A percentile compares a stretch with the other conserved stretches of the same genome.
These are phyloP conservation scores for Latrodectus geometricus DNA, from an alignment of 1,140 invertebrate genomes.

Conservation along the genomic window DNA sequence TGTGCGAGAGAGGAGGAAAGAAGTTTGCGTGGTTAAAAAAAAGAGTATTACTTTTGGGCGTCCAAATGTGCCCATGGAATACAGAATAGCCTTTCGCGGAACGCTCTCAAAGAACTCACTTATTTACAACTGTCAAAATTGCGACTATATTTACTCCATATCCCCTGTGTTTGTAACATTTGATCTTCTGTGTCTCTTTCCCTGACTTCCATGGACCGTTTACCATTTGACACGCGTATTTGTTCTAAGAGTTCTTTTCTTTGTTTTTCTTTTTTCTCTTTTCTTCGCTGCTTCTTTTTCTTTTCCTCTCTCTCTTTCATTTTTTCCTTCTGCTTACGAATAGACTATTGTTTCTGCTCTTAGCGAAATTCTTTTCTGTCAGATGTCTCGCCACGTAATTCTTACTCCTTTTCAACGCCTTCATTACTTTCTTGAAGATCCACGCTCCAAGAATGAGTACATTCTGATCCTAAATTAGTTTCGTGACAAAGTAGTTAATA, in stretches of 20 bases:
- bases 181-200: slow-evolving; percentile 2
- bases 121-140: slow-evolving; percentile 61
- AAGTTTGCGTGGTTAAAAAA: slow-evolving; percentile 2
- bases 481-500: too few species aligned
- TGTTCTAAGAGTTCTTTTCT: neutral
- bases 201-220: neutral
- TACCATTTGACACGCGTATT: slow-evolving; percentile 2
- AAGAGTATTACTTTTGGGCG: slow-evolving; percentile 20
- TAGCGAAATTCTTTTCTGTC: neutral
- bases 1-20: neutral
- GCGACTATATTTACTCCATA: slow-evolving; percentile 47
- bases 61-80: slow-evolving; percentile 26
- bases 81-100: slow-evolving; percentile 42
- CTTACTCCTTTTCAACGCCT: neutral
- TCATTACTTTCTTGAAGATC: neutral
- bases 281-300: neutral
- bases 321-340: neutral
- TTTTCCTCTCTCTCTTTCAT: too few species aligned
- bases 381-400: neutral
- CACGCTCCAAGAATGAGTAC: too few species aligned
- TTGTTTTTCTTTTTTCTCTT: neutral
- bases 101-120: slow-evolving; percentile 51
- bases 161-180: slow-evolving; percentile 39
- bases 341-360: neutral
- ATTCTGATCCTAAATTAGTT: too few species aligned